phyloP scores from a whole-genome alignment of 2,797 vertebrate genomes.

The Poeciliopsis paucimaculata region DNA sequence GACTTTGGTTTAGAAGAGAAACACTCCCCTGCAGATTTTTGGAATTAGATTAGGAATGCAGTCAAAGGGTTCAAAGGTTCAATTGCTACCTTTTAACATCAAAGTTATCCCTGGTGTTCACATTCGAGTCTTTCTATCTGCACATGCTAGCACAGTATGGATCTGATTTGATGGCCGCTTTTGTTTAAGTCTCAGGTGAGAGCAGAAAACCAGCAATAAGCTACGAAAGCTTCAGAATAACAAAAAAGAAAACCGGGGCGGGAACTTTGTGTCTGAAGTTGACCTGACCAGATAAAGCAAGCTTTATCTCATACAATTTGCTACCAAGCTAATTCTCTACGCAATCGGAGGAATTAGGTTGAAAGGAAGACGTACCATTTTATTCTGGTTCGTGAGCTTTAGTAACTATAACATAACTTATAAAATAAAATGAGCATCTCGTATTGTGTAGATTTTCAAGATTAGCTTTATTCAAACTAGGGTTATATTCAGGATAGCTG shows the following conservation, averaged over 20 bases:
- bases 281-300: background rate
- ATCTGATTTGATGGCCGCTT: conserved; percentile 34
- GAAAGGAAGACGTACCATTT: background rate
- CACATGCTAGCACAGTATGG: conserved; percentile 34
- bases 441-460: background rate
- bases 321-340: background rate
- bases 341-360: background rate
- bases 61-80: conserved; percentile 67
- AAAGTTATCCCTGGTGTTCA: conserved; percentile 54
- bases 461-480: background rate
- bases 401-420: background rate
- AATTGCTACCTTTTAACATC: conserved; percentile 63
- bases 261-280: background rate
- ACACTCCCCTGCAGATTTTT: conserved; percentile 58
- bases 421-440: background rate
- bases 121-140: conserved; percentile 57
- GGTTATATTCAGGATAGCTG: background rate
- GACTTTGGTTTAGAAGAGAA: conserved; percentile 48
- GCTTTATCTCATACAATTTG: background rate
- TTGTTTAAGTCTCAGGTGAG: background rate
- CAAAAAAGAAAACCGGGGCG: background rate
- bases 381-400: background rate
- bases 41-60: conserved; percentile 73
- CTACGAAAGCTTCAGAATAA: background rate
- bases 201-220: background rate